phyloP scores from a whole-genome alignment of 2,113 vertebrate genomes.

The Paradoxurus hermaphroditus region DNA sequence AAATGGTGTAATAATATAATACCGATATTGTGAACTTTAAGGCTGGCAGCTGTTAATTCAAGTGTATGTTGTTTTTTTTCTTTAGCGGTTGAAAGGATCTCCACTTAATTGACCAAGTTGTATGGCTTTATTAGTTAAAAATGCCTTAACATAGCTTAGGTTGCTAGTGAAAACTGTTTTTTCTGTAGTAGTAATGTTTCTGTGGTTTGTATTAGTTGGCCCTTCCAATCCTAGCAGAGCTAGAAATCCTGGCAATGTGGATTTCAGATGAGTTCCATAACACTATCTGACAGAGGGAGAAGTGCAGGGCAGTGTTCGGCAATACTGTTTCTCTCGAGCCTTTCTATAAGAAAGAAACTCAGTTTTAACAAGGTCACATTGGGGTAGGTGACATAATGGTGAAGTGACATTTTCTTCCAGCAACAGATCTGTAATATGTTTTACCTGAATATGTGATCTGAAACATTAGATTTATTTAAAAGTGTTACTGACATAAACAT shows the following conservation, averaged over 20 bases:
- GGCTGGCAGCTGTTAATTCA: neutral
- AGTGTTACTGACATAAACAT: neutral
- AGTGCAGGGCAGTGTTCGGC: neutral
- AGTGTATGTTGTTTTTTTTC: neutral
- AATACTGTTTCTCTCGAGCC: neutral
- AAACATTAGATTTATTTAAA: slow-evolving; percentile 15
- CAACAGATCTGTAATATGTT: neutral
- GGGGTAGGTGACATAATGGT: neutral
- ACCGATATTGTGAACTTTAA: neutral
- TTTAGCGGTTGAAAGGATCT: neutral
- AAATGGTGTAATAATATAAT: neutral
- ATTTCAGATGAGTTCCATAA: slow-evolving; percentile 20
- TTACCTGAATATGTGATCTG: slow-evolving; percentile 26
- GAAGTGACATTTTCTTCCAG: slow-evolving; percentile 26
- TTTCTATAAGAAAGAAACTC: slow-evolving; percentile 1
- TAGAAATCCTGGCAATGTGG: neutral
- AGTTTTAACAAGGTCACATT: slow-evolving; percentile 12
- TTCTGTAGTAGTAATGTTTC: neutral
- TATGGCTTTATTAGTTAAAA: slow-evolving; percentile 33
- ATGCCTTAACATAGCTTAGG: neutral
- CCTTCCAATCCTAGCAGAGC: neutral
- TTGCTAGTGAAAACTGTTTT: neutral
- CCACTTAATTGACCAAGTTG: slow-evolving; percentile 1
- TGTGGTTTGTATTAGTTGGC: slow-evolving; percentile 20
- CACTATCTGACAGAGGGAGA: neutral